phyloP scores from a whole-genome alignment of 2,797 vertebrate species.

The Coranthus polyacanthus region DNA sequence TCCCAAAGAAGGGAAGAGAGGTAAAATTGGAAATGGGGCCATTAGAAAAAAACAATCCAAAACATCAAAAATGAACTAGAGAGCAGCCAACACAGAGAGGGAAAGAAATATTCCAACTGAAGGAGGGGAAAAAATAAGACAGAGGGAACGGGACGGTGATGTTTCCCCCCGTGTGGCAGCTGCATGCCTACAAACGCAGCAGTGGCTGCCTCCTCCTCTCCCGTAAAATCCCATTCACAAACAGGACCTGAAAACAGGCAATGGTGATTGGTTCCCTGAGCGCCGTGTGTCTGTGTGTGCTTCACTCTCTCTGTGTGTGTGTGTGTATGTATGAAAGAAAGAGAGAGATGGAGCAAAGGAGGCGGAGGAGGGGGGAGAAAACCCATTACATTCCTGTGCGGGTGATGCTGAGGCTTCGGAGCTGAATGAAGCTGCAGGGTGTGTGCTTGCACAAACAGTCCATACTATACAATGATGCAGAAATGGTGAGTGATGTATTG shows the following conservation, averaged over 20 bases:
- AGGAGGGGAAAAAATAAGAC: not conserved
- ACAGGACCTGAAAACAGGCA: conserved; percentile 70
- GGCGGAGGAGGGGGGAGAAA: not conserved
- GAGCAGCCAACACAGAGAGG: conserved; percentile 3
- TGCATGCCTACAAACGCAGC: conserved; percentile 65
- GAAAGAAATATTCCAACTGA: conserved; percentile 22
- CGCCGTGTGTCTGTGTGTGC: conserved; percentile 53
- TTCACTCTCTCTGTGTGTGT: too few relatives aligned
- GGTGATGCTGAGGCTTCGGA: conserved; percentile 37
- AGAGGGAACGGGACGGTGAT: conserved; percentile 38
- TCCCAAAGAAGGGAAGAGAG: conserved; percentile 30
- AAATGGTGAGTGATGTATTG: not conserved
- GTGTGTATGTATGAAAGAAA: conserved; percentile 35
- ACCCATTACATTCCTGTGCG: conserved; percentile 30
- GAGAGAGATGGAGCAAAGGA: not conserved
- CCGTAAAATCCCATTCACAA: conserved; percentile 82
- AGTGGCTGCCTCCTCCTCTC: conserved; percentile 53
- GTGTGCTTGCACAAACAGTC: conserved; percentile 10
- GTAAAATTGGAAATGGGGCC: conserved; percentile 7
- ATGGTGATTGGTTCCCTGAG: conserved; percentile 74
- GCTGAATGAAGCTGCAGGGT: conserved; percentile 57
- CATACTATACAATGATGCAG: conserved; percentile 13
- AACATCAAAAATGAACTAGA: conserved; percentile 27
- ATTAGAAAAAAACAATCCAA: not conserved
- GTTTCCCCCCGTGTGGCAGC: conserved; percentile 30